Conservation (phyloP, 1,140 invertebrate species). For the Coptotermes formosanus region DNA sequence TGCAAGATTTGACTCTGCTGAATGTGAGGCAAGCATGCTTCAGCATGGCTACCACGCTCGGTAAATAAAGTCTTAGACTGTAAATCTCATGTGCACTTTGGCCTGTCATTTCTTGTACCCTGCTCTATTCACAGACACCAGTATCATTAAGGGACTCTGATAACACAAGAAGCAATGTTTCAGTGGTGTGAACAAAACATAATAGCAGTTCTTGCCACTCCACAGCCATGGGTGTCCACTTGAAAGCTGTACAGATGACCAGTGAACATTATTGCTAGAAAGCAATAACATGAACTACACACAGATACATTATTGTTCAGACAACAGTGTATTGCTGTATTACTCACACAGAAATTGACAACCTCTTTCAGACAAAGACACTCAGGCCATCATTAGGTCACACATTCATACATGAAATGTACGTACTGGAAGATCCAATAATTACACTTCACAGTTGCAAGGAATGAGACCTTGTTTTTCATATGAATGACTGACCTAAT, state of each 20-base stretch:
- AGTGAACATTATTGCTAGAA: no score
- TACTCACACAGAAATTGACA: no score
- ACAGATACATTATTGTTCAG: no score
- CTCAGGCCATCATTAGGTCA: no score
- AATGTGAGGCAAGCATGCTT: conserved; percentile 9
- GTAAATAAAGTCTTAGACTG: conserved; percentile 12
- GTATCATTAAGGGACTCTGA: not conserved
- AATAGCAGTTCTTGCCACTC: not conserved
- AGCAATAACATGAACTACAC: no score
- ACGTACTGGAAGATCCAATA: no score
- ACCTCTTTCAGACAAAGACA: no score
- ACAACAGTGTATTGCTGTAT: no score
- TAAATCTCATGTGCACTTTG: not conserved
- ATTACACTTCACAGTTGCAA: no score
- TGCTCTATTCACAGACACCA: not conserved
- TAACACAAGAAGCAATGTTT: not conserved
- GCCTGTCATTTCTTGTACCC: not conserved
- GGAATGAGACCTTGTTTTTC: no score
- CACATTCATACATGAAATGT: no score
- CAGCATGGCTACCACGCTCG: conserved; percentile 1
- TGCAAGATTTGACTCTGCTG: conserved; percentile 4
- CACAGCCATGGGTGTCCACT: not conserved
- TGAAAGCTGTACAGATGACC: not conserved
- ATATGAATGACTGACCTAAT: no score
- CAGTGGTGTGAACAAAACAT: not conserved